Evolutionary conservation across 2,113 vertebrate species (phyloP).

Genomic region (Cisticola juncidis): DNA sequence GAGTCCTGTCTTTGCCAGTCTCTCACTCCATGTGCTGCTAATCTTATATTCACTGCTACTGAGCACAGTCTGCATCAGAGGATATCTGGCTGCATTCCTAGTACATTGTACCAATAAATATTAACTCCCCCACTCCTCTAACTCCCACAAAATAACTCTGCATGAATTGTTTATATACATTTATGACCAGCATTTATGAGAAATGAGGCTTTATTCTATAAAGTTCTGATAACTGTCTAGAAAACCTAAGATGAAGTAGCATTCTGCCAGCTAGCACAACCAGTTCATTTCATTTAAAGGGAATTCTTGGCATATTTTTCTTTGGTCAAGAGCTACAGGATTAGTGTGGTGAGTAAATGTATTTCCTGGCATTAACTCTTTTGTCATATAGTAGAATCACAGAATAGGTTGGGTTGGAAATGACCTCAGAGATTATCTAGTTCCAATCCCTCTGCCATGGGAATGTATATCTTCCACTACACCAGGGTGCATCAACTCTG

Average conservation of each 20-base stretch:
- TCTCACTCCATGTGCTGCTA: not conserved
- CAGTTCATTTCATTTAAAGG: not conserved
- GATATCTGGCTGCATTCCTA: conserved; percentile 2
- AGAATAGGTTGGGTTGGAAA: not conserved
- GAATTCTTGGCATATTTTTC: not conserved
- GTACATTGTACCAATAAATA: conserved; percentile 8
- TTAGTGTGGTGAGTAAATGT: not conserved
- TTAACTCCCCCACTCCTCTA: not conserved
- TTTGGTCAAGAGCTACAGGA: not conserved
- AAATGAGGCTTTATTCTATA: not conserved
- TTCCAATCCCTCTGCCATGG: not conserved
- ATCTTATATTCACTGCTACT: not conserved
- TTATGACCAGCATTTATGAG: not conserved
- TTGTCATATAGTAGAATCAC: not conserved
- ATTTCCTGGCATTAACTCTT: not conserved
- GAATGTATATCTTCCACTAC: not conserved
- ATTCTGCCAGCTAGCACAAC: not conserved
- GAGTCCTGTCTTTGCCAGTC: conserved; percentile 6
- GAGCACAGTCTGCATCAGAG: not conserved
- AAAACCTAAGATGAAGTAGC: not conserved
- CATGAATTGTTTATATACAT: not conserved
- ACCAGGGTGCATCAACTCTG: not conserved
- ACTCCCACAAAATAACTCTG: not conserved
- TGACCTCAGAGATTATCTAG: not conserved
- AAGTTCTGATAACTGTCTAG: not conserved